phyloP scores from a whole-genome alignment of 1,140 invertebrate genomes.

The Onthophagus taurus region DNA sequence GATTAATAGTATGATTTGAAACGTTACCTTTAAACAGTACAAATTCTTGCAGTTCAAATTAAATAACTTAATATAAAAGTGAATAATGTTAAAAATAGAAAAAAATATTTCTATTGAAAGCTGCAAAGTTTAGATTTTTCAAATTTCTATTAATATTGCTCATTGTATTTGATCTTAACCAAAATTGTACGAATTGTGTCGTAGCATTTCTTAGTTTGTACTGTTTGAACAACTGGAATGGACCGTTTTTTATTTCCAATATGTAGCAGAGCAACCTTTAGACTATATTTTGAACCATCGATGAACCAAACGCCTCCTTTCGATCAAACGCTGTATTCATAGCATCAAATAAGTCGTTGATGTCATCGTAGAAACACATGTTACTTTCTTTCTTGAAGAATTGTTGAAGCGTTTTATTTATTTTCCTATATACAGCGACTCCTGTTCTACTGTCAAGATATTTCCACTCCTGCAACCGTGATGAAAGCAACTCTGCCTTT shows the following conservation, averaged over 20 bases:
- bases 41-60: too few species aligned
- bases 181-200: not conserved
- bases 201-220: conserved; percentile 4
- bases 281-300: conserved; percentile 1
- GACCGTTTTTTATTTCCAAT: not conserved
- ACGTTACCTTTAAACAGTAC: too few species aligned
- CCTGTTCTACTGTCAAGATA: not conserved
- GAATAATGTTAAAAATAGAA: too few species aligned
- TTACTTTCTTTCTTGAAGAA: conserved; percentile 4
- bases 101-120: too few species aligned
- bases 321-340: conserved; percentile 5
- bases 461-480: conserved; percentile 7
- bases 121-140: too few species aligned
- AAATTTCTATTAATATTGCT: too few species aligned
- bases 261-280: not conserved
- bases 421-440: not conserved
- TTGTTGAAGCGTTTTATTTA: not conserved
- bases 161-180: conserved; percentile 5
- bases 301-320: conserved; percentile 4
- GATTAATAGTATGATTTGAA: too few species aligned
- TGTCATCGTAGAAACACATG: conserved; percentile 6
- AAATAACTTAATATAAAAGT: too few species aligned
- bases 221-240: not conserved
- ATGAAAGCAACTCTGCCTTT: conserved; percentile 7
- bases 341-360: conserved; percentile 5